These are phyloP conservation scores for Eumacrocentrus americanus DNA, from an alignment of 2,888 invertebrate species.

Conservation along the genomic window DNA sequence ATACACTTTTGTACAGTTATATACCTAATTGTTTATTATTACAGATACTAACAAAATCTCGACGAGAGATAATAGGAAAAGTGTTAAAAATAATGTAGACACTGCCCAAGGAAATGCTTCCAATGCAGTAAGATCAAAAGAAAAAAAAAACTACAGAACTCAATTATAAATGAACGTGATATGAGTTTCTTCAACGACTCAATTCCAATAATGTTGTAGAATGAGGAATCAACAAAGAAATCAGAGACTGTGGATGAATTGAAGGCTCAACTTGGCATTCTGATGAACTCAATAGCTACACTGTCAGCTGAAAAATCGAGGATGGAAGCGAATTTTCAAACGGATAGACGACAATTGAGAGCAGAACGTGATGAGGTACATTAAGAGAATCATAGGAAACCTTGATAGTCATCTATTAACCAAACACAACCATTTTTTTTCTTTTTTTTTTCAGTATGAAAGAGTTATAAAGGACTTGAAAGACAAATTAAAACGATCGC, in stretches of 20 bases:
- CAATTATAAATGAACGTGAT: too few species aligned
- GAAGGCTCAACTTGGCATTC: constrained; percentile 65
- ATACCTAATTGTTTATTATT: too few species aligned
- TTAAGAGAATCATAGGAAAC: too few species aligned
- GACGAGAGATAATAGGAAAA: background rate
- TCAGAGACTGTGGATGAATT: constrained; percentile 53
- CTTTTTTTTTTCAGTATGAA: constrained; percentile 68
- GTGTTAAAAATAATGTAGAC: background rate
- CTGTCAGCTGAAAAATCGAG: constrained; percentile 82
- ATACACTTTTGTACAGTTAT: too few species aligned
- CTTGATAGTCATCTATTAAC: too few species aligned
- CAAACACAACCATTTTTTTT: too few species aligned
- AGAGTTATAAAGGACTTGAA: constrained; percentile 66
- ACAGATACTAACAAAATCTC: too few species aligned
- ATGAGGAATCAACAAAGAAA: constrained; percentile 34
- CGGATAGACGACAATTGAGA: constrained; percentile 70
- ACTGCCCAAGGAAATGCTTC: background rate
- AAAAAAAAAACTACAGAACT: too few species aligned
- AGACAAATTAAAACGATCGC: constrained; percentile 67
- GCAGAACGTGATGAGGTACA: constrained; percentile 64
- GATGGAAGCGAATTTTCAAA: constrained; percentile 83
- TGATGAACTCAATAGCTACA: constrained; percentile 77
- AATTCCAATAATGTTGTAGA: constrained; percentile 15
- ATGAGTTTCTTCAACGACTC: too few species aligned
- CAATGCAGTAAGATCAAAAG: too few species aligned